phyloP scores from a whole-genome alignment of 1,140 invertebrate genomes.

The Luehdorfia chinensis region DNA sequence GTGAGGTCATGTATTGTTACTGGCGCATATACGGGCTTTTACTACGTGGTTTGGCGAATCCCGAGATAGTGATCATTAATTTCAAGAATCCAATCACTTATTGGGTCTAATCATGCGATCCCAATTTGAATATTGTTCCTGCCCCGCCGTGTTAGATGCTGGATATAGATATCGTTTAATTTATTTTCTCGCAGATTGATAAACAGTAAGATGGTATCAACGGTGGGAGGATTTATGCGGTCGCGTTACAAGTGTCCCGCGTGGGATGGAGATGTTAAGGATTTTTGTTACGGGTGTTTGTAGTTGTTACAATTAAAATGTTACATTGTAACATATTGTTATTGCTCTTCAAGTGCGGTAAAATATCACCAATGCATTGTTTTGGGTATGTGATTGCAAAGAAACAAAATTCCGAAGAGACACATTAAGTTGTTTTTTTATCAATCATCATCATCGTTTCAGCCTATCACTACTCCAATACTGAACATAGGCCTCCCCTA shows the following conservation, averaged over 20 bases:
- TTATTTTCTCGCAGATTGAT: constrained; percentile 40
- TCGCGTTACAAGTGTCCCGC: constrained; percentile 24
- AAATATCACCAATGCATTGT: too few relatives aligned
- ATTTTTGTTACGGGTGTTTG: too few relatives aligned
- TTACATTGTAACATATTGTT: constrained; percentile 4
- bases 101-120: constrained; percentile 35
- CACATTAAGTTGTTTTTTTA: too few relatives aligned
- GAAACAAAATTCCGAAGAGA: too few relatives aligned
- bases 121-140: constrained; percentile 37
- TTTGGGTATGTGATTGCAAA: too few relatives aligned
- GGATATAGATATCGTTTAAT: constrained; percentile 26
- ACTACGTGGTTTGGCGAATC: neutral
- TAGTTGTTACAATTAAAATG: constrained; percentile 15
- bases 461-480: too few relatives aligned
- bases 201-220: constrained; percentile 37
- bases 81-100: constrained; percentile 25
- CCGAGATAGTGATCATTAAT: constrained; percentile 5
- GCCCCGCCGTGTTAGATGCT: constrained; percentile 23
- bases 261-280: constrained; percentile 21
- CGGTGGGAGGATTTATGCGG: constrained; percentile 30
- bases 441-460: too few relatives aligned
- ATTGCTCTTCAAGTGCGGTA: too few relatives aligned
- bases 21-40: too few relatives aligned
- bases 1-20: too few relatives aligned
- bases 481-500: too few relatives aligned